phyloP scores from a whole-genome alignment of 2,113 vertebrate genomes.

The Hepsetus odoe region DNA sequence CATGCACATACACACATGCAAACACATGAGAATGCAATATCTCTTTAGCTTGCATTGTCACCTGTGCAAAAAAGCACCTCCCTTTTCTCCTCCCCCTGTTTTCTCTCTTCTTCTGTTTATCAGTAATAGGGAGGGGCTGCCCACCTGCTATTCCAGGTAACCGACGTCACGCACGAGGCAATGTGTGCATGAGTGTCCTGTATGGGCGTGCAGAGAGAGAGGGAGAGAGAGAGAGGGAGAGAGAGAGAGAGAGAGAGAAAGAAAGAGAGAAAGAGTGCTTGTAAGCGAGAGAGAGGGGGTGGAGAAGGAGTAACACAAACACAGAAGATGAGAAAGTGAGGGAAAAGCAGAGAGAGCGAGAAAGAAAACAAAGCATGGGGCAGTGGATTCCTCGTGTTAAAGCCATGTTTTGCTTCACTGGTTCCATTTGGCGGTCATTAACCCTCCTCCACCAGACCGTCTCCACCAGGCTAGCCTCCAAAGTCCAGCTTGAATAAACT shows the following conservation, averaged over 20 bases:
- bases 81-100: constrained; percentile 5
- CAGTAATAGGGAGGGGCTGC: constrained; percentile 56
- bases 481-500: constrained; percentile 48
- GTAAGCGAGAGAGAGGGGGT: constrained; percentile 19
- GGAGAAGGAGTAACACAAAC: constrained; percentile 9
- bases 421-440: constrained; percentile 67
- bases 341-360: constrained; percentile 27
- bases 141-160: constrained; percentile 74
- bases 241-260: not conserved
- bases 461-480: constrained; percentile 51
- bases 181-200: constrained; percentile 22
- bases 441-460: constrained; percentile 46
- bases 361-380: constrained; percentile 32
- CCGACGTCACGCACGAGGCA: constrained; percentile 56
- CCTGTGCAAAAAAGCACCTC: constrained; percentile 20
- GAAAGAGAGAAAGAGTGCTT: constrained; percentile 9
- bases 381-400: constrained; percentile 65
- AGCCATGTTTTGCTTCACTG: constrained; percentile 65
- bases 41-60: constrained; percentile 11
- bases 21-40: not conserved
- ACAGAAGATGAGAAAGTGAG: not conserved
- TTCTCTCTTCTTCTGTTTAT: constrained; percentile 42
- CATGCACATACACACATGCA: not conserved
- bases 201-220: constrained; percentile 1
- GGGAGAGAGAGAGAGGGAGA: constrained; percentile 12